phyloP scores from a whole-genome alignment of 2,797 vertebrate species.

The Myotis pilosus region DNA sequence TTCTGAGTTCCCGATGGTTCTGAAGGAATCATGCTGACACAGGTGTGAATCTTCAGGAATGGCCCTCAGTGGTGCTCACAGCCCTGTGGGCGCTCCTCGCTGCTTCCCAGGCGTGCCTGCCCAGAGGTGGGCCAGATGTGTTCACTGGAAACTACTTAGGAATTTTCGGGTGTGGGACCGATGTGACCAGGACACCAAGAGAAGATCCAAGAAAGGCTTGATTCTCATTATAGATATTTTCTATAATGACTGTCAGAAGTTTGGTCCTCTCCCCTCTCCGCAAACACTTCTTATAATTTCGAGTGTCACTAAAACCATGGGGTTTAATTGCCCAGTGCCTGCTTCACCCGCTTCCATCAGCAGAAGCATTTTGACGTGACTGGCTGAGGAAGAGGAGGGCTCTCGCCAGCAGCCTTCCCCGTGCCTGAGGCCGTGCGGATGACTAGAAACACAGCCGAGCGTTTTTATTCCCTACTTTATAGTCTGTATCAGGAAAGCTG shows the following conservation, averaged over 20 bases:
- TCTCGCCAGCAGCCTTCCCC: neutral
- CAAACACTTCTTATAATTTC: neutral
- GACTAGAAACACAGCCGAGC: neutral
- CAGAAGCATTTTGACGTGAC: neutral
- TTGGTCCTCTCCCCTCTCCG: neutral
- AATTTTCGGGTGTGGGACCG: neutral
- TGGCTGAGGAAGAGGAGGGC: neutral
- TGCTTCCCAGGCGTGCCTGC: neutral
- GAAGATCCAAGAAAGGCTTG: neutral
- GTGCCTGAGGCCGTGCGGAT: neutral
- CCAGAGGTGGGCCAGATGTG: neutral
- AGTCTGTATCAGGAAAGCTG: neutral
- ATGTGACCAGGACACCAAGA: neutral
- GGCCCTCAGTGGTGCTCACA: neutral
- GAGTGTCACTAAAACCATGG: neutral
- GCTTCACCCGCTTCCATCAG: neutral
- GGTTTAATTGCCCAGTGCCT: neutral
- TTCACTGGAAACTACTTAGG: neutral
- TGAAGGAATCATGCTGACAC: slow-evolving; percentile 15
- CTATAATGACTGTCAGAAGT: neutral
- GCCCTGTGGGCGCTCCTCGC: neutral
- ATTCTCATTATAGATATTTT: neutral
- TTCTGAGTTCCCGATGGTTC: slow-evolving; percentile 18
- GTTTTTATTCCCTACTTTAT: neutral
- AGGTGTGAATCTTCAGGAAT: neutral